Conservation (phyloP, 92 coral and sea anemone species). For the Siderastrea radians region DNA sequence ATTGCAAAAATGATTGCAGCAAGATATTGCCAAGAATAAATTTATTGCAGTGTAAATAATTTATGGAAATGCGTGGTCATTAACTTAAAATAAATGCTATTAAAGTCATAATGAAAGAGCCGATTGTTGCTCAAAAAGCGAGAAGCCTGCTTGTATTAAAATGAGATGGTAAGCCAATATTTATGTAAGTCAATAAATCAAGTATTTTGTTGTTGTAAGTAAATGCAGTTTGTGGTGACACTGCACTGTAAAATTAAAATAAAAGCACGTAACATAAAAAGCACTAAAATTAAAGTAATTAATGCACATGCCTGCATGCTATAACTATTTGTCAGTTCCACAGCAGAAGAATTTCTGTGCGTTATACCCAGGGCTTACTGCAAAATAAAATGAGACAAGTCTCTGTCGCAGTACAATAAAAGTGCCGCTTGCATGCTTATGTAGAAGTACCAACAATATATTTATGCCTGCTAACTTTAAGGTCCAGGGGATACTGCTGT, state of each 20-base stretch:
- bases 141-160: not conserved
- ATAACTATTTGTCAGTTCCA: not conserved
- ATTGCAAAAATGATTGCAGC: too few relatives aligned
- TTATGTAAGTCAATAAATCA: not conserved
- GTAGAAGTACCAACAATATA: not conserved
- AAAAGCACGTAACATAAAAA: not conserved
- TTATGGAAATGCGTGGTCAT: too few relatives aligned
- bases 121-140: too few relatives aligned
- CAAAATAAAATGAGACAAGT: not conserved
- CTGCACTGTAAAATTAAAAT: not conserved
- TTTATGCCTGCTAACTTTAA: not conserved
- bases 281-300: not conserved
- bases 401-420: not conserved
- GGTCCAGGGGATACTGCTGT: not conserved
- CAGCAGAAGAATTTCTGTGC: conserved; percentile 22
- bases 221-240: not conserved
- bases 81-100: too few relatives aligned
- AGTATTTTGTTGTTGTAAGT: not conserved
- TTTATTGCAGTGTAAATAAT: too few relatives aligned
- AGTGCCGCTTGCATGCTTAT: conserved; percentile 30
- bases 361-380: not conserved
- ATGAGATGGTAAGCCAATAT: not conserved
- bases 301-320: conserved; percentile 29
- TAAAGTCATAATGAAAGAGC: too few relatives aligned
- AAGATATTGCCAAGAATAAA: too few relatives aligned